A percentile compares a stretch with the other conserved stretches of the same genome.
Evolutionary conservation across 2,113 vertebrate species (phyloP).

Genomic region (Anguilla japonica): DNA sequence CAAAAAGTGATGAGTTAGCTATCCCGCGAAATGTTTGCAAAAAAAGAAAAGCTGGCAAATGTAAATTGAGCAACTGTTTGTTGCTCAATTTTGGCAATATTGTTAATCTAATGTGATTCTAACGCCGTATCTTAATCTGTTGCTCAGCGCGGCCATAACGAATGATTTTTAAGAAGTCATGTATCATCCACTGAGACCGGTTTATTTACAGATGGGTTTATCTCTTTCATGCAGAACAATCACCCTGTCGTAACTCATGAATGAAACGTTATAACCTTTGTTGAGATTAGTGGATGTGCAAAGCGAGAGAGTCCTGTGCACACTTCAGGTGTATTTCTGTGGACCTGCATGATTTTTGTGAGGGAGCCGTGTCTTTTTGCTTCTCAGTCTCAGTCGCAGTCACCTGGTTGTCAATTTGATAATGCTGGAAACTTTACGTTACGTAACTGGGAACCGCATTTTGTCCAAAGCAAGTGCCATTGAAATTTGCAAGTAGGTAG

Average conservation of each 20-base stretch:
- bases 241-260: neutral
- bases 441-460: no score
- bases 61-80: neutral
- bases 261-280: neutral
- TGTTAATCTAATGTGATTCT: neutral
- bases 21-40: neutral
- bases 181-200: neutral
- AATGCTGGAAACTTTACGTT: neutral
- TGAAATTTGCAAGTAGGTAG: no score
- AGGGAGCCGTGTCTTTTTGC: slow-evolving; percentile 39
- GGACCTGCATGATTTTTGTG: slow-evolving; percentile 20
- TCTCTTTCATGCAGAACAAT: neutral
- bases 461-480: no score
- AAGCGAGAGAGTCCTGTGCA: neutral
- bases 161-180: neutral
- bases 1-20: neutral
- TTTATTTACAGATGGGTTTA: neutral
- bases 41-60: neutral
- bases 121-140: neutral
- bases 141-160: neutral
- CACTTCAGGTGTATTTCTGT: neutral
- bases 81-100: neutral
- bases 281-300: neutral
- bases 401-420: neutral
- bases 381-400: slow-evolving; percentile 42